Percentiles rank a stretch among this genome's conserved stretches.
Conservation (phyloP, 1,140 invertebrate species). For the Apis mellifera region Amel_HAv3.1 CM009931.2:19309001-19309500, state of each 20-base stretch:
- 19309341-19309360: neutral
- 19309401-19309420: constrained; percentile 95
- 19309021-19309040: constrained; percentile 97
- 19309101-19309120: no score
- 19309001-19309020: constrained; percentile 97
- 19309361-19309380: constrained; percentile 88
- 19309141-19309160: no score
- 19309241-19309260: constrained; percentile 96
- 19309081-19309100: constrained; percentile 13
- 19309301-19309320: neutral
- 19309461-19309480: constrained; percentile 96
- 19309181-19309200: constrained; percentile 95
- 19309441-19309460: constrained; percentile 95
- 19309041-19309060: constrained; percentile 95
- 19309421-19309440: constrained; percentile 96
- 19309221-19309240: constrained; percentile 93
- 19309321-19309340: neutral
- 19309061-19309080: constrained; percentile 93
- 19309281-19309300: constrained; percentile 84
- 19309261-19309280: constrained; percentile 95
- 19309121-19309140: constrained; percentile 1
- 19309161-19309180: constrained; percentile 93
- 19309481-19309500: constrained; percentile 95
- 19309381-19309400: constrained; percentile 94
- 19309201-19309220: constrained; percentile 96